phyloP scores from a whole-genome alignment of 2,113 vertebrate genomes.

The Colaptes auratus region DNA sequence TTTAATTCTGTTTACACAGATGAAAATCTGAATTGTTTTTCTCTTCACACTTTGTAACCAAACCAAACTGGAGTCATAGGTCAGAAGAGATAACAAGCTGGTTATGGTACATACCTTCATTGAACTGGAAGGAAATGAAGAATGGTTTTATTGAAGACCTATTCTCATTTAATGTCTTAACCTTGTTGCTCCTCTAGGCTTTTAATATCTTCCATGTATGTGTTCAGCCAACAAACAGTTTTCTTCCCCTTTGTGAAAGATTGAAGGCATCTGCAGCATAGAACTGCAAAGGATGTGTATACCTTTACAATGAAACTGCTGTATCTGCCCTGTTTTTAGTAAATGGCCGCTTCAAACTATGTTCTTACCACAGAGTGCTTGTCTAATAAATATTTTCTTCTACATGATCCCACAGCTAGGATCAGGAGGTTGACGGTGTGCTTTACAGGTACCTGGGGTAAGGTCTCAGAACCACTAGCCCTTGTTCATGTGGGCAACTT shows the following conservation, averaged over 20 bases:
- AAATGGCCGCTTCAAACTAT: background rate
- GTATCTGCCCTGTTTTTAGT: background rate
- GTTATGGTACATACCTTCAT: background rate
- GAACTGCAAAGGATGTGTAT: background rate
- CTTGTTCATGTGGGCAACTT: no score
- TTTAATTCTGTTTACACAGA: background rate
- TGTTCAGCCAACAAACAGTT: background rate
- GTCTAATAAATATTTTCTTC: background rate
- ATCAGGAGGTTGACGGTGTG: no score
- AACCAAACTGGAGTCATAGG: background rate
- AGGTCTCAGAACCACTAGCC: no score
- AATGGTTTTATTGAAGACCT: background rate
- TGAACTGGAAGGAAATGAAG: background rate
- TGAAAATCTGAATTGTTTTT: background rate
- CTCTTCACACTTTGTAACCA: background rate
- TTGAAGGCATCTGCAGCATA: background rate
- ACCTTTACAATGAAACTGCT: background rate
- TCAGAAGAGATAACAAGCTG: background rate
- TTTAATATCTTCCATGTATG: background rate
- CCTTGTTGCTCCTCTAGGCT: background rate
- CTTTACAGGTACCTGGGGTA: no score
- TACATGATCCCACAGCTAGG: background rate
- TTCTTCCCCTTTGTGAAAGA: background rate
- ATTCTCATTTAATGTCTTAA: background rate
- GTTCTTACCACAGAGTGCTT: background rate